Evolutionary conservation across 2,113 vertebrate genomes (phyloP).

Genomic region (Synodontis membranacea): DNA sequence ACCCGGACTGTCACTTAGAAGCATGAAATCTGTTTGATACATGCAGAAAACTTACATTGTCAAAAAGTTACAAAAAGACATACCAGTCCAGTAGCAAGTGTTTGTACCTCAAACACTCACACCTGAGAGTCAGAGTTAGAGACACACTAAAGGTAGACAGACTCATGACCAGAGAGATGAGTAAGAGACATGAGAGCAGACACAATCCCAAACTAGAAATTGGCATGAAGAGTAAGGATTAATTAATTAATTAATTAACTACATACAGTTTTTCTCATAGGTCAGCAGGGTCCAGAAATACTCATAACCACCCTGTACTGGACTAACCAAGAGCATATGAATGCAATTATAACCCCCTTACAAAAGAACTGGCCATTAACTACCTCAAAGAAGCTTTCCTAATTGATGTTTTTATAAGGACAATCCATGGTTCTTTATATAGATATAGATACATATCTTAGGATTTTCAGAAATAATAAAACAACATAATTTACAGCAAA

Average conservation of each 20-base stretch:
- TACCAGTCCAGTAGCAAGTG: neutral
- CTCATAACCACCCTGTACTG: neutral
- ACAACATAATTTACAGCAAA: neutral
- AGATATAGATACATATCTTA: neutral
- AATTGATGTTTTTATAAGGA: neutral
- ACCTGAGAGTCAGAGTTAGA: neutral
- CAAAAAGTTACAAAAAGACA: neutral
- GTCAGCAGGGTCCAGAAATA: slow-evolving; percentile 29
- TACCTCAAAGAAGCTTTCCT: slow-evolving; percentile 7
- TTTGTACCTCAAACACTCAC: neutral
- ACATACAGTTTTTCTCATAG: slow-evolving; percentile 28
- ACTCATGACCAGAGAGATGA: slow-evolving; percentile 21
- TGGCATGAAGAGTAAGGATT: slow-evolving; percentile 22
- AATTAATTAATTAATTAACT: too few relatives aligned
- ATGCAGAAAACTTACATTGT: neutral
- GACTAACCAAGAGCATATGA: slow-evolving; percentile 16
- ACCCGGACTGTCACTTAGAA: neutral
- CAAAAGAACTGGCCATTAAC: neutral
- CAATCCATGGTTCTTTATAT: neutral
- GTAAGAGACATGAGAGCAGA: slow-evolving; percentile 12
- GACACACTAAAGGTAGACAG: neutral
- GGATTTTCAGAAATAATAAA: neutral
- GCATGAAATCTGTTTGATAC: neutral
- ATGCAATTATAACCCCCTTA: slow-evolving; percentile 27
- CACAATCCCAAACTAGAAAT: neutral